A percentile compares a stretch with the other conserved stretches of the same genome.
Conservation (phyloP, 2,113 vertebrate genomes). For the Ancistrus triradiatus region DNA sequence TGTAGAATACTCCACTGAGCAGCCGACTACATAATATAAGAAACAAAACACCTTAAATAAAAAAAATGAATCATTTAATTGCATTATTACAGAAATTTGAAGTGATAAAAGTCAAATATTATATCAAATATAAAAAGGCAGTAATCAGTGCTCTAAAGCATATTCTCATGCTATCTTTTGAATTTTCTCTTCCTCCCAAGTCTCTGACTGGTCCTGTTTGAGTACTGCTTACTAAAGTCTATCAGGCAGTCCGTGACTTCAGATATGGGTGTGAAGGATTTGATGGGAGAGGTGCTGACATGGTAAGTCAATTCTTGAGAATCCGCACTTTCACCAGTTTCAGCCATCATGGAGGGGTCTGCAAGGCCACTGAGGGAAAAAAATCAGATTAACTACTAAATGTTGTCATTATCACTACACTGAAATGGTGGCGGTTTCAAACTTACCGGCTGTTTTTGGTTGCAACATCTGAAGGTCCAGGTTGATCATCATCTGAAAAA, state of each 20-base stretch:
- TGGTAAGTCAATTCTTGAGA: slow-evolving; percentile 2
- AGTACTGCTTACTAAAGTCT: slow-evolving; percentile 66
- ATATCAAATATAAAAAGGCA: slow-evolving; percentile 33
- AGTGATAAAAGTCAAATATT: not conserved
- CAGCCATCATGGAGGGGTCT: not conserved
- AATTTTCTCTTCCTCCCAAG: slow-evolving; percentile 46
- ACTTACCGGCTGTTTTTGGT: slow-evolving; percentile 20
- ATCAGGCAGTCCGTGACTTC: slow-evolving; percentile 71
- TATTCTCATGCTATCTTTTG: slow-evolving; percentile 38
- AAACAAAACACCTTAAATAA: slow-evolving; percentile 30
- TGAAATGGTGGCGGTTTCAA: not conserved
- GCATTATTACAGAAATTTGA: slow-evolving; percentile 19
- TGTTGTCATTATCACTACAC: not conserved
- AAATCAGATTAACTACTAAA: not conserved
- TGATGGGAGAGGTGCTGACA: slow-evolving; percentile 68
- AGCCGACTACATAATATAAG: slow-evolving; percentile 3
- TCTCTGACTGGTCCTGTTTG: slow-evolving; percentile 45
- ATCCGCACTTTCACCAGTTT: not conserved
- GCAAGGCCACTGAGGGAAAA: slow-evolving; percentile 5
- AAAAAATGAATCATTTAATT: slow-evolving; percentile 8
- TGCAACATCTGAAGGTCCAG: slow-evolving; percentile 38
- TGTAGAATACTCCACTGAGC: not conserved
- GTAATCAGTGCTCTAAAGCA: not conserved
- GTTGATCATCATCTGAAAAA: slow-evolving; percentile 25
- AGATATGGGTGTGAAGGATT: slow-evolving; percentile 70